Conservation (phyloP, 2,888 invertebrate species). For the Agrotis segetum region DNA sequence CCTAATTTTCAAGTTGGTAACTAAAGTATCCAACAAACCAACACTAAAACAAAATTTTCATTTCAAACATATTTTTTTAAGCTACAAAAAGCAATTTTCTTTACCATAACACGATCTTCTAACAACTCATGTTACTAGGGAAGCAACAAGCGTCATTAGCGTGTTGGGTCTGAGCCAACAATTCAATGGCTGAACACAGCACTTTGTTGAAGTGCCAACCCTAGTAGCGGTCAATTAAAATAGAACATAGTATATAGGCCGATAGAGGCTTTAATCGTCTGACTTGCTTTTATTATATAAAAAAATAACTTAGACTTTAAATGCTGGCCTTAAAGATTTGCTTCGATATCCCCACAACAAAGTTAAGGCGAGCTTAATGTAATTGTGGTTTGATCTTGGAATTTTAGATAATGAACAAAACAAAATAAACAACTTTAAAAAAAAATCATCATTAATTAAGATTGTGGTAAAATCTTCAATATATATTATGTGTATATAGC, state of each 20-base stretch:
- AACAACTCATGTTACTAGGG: constrained; percentile 25
- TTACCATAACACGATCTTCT: constrained; percentile 23
- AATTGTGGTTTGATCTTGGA: too few relatives aligned
- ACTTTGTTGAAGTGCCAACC: constrained; percentile 37
- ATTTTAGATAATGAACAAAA: too few relatives aligned
- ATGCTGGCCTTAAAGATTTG: too few relatives aligned
- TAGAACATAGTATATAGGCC: background rate
- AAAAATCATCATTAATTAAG: too few relatives aligned
- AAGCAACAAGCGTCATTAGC: constrained; percentile 54
- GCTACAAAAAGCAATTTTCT: constrained; percentile 21
- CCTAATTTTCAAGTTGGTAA: too few relatives aligned
- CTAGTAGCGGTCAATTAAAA: constrained; percentile 29
- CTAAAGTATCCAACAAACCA: background rate
- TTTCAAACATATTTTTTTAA: background rate
- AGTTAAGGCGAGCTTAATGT: too few relatives aligned
- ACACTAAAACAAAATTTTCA: background rate
- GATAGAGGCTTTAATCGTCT: constrained; percentile 14
- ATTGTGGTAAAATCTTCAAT: too few relatives aligned
- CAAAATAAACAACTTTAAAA: too few relatives aligned
- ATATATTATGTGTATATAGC: too few relatives aligned
- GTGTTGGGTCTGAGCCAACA: constrained; percentile 50
- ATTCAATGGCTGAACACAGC: constrained; percentile 14
- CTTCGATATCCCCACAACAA: too few relatives aligned
- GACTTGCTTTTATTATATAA: too few relatives aligned
- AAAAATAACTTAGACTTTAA: too few relatives aligned